Evolutionary conservation across 2,888 invertebrate genomes (phyloP).

Genomic region (Chrysolina haemoptera): DNA sequence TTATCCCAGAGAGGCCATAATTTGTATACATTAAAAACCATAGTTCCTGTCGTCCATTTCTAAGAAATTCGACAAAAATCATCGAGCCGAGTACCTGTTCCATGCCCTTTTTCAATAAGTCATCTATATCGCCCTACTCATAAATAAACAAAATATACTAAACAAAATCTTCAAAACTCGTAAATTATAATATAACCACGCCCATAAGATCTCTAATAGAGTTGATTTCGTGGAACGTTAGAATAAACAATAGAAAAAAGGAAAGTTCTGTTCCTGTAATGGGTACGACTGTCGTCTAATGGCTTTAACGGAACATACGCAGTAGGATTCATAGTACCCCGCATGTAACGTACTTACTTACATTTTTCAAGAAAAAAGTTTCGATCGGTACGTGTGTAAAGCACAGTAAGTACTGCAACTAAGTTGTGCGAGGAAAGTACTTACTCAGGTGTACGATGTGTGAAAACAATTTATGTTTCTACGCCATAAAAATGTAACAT

Average conservation of each 20-base stretch:
- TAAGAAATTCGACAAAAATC: neutral
- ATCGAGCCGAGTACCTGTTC: neutral
- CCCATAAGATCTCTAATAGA: neutral
- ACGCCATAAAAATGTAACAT: neutral
- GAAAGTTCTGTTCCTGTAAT: neutral
- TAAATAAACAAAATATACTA: slow-evolving; percentile 13
- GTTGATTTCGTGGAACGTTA: slow-evolving; percentile 4
- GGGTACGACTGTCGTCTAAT: neutral
- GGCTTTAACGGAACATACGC: neutral
- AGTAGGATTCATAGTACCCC: neutral
- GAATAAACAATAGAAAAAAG: neutral
- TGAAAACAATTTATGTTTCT: neutral
- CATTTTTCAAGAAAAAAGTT: neutral
- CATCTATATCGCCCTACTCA: slow-evolving; percentile 3
- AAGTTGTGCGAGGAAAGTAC: neutral
- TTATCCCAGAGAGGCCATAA: neutral
- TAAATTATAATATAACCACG: neutral
- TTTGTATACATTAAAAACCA: neutral
- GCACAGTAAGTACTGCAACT: neutral
- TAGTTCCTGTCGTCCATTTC: neutral
- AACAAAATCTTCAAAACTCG: slow-evolving; percentile 7
- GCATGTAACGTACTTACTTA: neutral
- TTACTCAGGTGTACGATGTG: neutral
- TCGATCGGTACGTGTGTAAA: neutral
- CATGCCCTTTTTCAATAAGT: neutral